A percentile compares a stretch with the other conserved stretches of the same genome.
phyloP scores from a whole-genome alignment of 2,113 vertebrate genomes.

The Sinosuthora webbiana region DNA sequence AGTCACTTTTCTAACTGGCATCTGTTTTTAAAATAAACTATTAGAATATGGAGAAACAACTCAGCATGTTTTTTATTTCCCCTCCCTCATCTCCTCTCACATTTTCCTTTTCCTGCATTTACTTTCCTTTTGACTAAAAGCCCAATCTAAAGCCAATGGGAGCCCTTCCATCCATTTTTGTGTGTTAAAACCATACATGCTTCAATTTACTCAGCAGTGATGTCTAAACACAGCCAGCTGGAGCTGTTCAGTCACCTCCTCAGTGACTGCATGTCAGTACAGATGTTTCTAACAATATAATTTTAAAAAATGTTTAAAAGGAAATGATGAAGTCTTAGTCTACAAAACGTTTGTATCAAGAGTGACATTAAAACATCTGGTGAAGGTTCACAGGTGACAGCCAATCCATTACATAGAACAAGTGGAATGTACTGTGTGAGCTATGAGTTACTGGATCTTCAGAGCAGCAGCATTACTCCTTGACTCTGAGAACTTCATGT shows the following conservation, averaged over 20 bases:
- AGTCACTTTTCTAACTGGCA: not conserved
- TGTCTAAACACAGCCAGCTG: not conserved
- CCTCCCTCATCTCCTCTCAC: not conserved
- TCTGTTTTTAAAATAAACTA: not conserved
- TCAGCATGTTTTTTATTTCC: not conserved
- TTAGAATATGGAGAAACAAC: not conserved
- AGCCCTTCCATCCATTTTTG: not conserved
- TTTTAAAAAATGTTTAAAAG: not conserved
- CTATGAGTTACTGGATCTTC: not conserved
- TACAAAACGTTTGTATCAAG: not conserved
- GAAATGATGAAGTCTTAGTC: not conserved
- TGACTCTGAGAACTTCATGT: not conserved
- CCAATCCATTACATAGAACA: not conserved
- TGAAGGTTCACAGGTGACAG: not conserved
- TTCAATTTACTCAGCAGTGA: not conserved
- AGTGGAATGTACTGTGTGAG: not conserved
- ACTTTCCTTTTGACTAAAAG: not conserved
- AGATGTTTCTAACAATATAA: not conserved
- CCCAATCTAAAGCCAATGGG: not conserved
- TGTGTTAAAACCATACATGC: not conserved
- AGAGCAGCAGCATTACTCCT: not conserved
- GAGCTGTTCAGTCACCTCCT: not conserved
- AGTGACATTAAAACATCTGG: not conserved
- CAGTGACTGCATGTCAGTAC: not conserved
- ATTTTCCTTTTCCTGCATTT: not conserved